Evolutionary conservation across 2,797 vertebrate genomes (phyloP).

Genomic region (Oceanodroma leucorhoa): DNA sequence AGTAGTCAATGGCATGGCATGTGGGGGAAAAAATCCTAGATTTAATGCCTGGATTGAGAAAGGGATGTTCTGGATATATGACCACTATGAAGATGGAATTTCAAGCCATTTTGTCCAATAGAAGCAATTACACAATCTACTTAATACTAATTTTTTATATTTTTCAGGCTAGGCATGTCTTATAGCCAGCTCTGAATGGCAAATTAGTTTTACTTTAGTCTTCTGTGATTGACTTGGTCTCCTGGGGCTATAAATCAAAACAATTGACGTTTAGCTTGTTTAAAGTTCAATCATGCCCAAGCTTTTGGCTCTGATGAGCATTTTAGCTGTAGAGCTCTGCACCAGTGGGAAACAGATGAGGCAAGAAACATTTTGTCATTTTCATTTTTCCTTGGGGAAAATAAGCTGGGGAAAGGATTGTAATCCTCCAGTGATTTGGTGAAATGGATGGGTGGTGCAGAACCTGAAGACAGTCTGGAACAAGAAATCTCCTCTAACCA

Average conservation of each 20-base stretch:
- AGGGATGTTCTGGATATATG: neutral
- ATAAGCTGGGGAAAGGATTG: neutral
- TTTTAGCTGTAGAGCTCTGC: neutral
- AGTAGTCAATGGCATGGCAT: neutral
- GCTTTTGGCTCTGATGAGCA: neutral
- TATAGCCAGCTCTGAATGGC: neutral
- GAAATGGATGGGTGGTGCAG: neutral
- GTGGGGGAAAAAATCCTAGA: rapidly evolving
- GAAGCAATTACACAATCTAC: neutral
- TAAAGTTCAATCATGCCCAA: neutral
- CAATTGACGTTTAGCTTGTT: constrained; percentile 21
- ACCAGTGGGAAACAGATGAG: neutral
- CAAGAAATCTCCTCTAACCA: neutral
- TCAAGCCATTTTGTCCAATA: neutral
- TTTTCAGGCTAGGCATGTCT: neutral
- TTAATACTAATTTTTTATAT: neutral
- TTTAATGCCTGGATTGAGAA: neutral
- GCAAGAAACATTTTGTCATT: neutral
- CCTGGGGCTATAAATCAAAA: constrained; percentile 28
- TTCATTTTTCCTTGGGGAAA: neutral
- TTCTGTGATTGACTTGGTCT: constrained; percentile 1
- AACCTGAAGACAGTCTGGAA: neutral
- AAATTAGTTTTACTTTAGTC: constrained; percentile 38
- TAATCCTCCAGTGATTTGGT: neutral
- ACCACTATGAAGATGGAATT: neutral